Base-by-base conservation (phyloP, 2,113 vertebrate species). In the Nothocercus nigrocapillus region DNA sequence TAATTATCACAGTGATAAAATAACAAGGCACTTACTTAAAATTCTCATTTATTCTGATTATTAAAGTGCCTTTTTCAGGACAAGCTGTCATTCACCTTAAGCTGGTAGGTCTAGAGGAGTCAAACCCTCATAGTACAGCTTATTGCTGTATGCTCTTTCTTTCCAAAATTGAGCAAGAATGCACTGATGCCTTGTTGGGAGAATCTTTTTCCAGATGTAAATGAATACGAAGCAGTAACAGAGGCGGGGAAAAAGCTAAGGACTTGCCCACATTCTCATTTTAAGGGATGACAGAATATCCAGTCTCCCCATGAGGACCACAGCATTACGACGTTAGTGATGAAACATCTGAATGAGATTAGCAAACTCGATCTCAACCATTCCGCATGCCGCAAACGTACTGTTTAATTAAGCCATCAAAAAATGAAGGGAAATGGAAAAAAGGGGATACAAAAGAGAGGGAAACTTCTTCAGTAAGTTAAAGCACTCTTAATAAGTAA, bases 401-500 rank as follows among this genome's bases (percentile, higher is more conserved):
- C 93, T 85, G 81, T 96, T 97, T 95, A 96, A 96, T 95, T 94
- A 96, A 93, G 92, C 68, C 94, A 97, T 95, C 51, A 69, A 92
- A 91, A 78, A 78, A 56, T 0, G 1, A 63, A 59, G 40, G 13
- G 91, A 96, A 92, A 94, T 45, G 36, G 77, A 27, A 59, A 96
- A 94, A 93, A 25, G 47, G 80, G 75, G 74, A 75, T 83, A 96
- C 38, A 88, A 95, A 97, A 92, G 82, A 94, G 34, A 96, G 53
- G 70, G 73, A 97, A 98, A 97, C 94, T 98, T 97, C 95, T 96
- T 86, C 95, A 96, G 54, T 77, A 97, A 97, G 94, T 97, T 97
- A 97, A 96, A 98, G 97, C 94, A 92, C 95, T 98, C 97, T 96
- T 98, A 98, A 98, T 98, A 98, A 98, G 96, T 97, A 97, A 97